Conservation (phyloP, 1,140 invertebrate species). For the Lasioglossum albipes region DNA sequence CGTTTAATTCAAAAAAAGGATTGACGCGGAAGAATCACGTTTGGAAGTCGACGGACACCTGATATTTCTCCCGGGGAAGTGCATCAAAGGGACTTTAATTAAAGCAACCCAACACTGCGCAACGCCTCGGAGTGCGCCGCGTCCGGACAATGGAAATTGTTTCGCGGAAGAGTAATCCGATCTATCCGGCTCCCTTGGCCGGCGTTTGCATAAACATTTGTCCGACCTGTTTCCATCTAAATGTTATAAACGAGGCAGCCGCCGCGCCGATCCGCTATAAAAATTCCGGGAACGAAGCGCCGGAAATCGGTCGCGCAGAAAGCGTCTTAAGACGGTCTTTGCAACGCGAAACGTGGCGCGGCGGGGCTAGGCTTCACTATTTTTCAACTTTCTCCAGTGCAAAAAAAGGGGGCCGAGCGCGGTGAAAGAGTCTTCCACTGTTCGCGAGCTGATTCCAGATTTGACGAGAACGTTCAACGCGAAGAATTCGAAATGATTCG, state of each 20-base stretch:
- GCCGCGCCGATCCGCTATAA: neutral
- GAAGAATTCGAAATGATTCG: conserved; percentile 28
- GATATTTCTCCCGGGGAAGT: neutral
- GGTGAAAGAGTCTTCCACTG: neutral
- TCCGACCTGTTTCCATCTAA: conserved; percentile 7
- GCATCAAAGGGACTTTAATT: conserved; percentile 15
- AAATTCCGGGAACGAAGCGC: neutral
- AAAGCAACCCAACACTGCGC: neutral
- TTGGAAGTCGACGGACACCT: neutral
- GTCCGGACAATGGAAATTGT: conserved; percentile 17
- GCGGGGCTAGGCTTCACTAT: too few species aligned
- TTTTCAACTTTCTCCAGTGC: conserved; percentile 12
- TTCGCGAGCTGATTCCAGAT: conserved; percentile 10
- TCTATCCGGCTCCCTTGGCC: neutral
- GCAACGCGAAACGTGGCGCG: neutral
- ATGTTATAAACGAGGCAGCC: neutral
- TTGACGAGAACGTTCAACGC: conserved; percentile 2
- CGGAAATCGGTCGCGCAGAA: conserved; percentile 1
- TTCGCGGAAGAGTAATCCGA: conserved; percentile 1
- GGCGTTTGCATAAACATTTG: conserved; percentile 4
- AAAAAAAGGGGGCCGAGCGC: neutral
- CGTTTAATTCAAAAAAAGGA: neutral
- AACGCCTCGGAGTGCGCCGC: neutral
- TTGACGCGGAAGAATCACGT: neutral
- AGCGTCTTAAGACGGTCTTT: neutral